These are phyloP conservation scores for Monoplex corrugatus DNA, from an alignment of 2,888 invertebrate species.

Conservation along the genomic window DNA sequence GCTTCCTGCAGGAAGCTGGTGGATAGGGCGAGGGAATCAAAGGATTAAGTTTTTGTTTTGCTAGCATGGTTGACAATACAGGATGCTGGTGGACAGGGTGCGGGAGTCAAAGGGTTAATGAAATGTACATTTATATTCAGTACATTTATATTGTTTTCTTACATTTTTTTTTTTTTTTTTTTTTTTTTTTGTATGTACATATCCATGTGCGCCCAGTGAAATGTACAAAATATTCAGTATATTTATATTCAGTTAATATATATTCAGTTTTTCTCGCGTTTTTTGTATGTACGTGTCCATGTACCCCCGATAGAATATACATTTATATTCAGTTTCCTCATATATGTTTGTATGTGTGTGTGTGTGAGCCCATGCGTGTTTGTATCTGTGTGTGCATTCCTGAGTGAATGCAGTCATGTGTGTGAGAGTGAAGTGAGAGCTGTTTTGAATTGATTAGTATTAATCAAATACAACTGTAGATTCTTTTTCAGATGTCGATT, in stretches of 20 bases:
- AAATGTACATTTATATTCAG: no score
- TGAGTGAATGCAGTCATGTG: neutral
- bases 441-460: neutral
- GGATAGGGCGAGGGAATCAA: no score
- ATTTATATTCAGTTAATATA: neutral
- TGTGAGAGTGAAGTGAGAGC: neutral
- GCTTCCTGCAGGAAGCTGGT: no score
- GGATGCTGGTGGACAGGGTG: no score
- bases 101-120: no score
- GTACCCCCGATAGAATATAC: neutral
- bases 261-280: neutral
- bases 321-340: no score
- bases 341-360: neutral
- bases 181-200: neutral
- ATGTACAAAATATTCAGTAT: no score
- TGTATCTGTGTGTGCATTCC: neutral
- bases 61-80: no score
- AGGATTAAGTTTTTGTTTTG: no score
- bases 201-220: neutral
- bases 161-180: neutral
- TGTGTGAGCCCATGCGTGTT: neutral
- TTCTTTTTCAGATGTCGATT: constrained; percentile 63
- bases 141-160: no score
- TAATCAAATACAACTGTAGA: neutral
- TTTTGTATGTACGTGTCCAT: neutral